Percentiles rank a stretch among this genome's conserved stretches.
Evolutionary conservation across 2,113 vertebrate species (phyloP).

Genomic region (Acanthochromis polyacanthus): DNA sequence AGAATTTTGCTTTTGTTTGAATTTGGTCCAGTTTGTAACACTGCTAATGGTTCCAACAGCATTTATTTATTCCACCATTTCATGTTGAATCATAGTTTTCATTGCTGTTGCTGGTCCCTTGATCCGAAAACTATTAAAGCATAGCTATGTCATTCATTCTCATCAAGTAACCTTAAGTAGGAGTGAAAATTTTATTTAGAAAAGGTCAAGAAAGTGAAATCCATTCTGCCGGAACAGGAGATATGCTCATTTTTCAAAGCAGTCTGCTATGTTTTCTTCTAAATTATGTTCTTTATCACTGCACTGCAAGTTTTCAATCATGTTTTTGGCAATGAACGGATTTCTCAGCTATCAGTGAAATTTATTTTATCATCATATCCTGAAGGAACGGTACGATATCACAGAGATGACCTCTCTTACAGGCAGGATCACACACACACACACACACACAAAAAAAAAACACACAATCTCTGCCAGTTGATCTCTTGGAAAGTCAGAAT

Average conservation of each 20-base stretch:
- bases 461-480: neutral
- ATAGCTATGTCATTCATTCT: neutral
- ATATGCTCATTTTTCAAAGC: neutral
- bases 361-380: constrained; percentile 7
- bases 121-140: neutral
- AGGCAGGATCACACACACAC: constrained; percentile 3
- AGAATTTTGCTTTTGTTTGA: neutral
- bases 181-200: neutral
- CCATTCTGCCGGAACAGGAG: neutral
- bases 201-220: neutral
- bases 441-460: neutral
- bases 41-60: neutral
- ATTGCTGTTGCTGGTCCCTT: neutral
- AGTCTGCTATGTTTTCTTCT: neutral
- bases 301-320: neutral
- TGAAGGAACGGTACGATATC: constrained; percentile 3
- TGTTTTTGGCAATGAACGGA: neutral
- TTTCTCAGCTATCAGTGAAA: constrained; percentile 4
- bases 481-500: constrained; percentile 22
- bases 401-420: constrained; percentile 9
- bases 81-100: neutral
- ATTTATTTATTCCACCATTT: no score
- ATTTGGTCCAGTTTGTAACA: neutral
- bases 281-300: constrained; percentile 4
- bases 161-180: neutral